Evolutionary conservation across 2,888 invertebrate species (phyloP).

Genomic region (Latrodectus hesperus): DNA sequence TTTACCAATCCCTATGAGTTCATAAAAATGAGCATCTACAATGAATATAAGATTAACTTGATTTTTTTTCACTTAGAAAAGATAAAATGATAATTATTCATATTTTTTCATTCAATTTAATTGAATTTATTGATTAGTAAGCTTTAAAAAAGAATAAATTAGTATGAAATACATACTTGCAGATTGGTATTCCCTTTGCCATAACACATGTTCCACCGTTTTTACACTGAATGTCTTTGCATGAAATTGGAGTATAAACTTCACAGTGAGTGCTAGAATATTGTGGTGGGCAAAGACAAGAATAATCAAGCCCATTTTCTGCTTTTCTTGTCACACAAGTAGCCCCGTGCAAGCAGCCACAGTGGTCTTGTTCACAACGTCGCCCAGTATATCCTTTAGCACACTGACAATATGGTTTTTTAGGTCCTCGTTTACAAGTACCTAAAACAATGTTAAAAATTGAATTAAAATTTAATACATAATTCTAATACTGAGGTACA

Average conservation of each 20-base stretch:
- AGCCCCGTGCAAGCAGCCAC: conserved; percentile 74
- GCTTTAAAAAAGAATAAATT: too few species aligned
- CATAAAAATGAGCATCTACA: too few species aligned
- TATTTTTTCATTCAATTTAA: too few species aligned
- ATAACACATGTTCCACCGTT: conserved; percentile 79
- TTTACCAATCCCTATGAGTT: too few species aligned
- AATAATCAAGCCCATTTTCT: conserved; percentile 70
- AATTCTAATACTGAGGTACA: too few species aligned
- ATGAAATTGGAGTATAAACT: conserved; percentile 64
- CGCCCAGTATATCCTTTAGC: conserved; percentile 76
- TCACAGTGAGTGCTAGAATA: conserved; percentile 73
- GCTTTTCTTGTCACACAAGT: conserved; percentile 76
- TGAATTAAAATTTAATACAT: not conserved
- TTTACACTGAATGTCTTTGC: conserved; percentile 73
- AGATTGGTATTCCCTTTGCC: conserved; percentile 76
- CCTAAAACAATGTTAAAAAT: conserved; percentile 68
- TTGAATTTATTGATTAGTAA: too few species aligned
- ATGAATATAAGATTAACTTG: too few species aligned
- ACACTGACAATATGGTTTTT: conserved; percentile 77
- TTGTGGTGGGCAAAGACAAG: conserved; percentile 75
- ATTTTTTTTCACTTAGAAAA: too few species aligned
- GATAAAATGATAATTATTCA: too few species aligned
- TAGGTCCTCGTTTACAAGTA: conserved; percentile 71
- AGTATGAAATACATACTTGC: conserved; percentile 73
- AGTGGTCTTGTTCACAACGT: conserved; percentile 78